Base-by-base conservation (phyloP, 2,113 vertebrate genomes). In the Sinosuthora webbiana region DNA sequence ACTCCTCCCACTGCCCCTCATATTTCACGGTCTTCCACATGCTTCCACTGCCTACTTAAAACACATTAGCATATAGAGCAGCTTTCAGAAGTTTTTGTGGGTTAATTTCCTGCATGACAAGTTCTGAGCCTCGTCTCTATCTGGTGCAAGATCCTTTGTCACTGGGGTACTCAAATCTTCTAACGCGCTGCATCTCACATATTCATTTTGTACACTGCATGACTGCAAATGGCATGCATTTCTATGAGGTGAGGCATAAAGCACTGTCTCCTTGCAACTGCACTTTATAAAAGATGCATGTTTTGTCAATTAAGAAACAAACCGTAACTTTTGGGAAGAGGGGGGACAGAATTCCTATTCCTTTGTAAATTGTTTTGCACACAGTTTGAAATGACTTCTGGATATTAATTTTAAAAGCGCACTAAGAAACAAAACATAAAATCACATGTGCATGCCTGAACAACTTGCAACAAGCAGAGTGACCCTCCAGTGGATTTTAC, bases 51-150 rank as follows among this genome's bases (percentile, higher is more conserved):
- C n/a, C 7, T 42, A 80, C 70, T 83, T 89, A 50, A 73, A 94
- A 53, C 39, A 13, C 44, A 83, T 87, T 90, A 94, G 75, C 93
- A 93, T 93, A 88, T 39, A 91, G 44, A 96, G 68, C 70, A 95
- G 63, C 56, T 90, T 52, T 42, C 55, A 87, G 84, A 86, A 33
- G 33, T 55, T 80, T 85, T 63, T 0, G 0, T 56, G 56, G 64
- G 83, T 91, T 95, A 74, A 95, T 92, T 95, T 95, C 73, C 79
- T 93, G 82, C 93, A 88, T 90, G 91, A 80, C 35, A 56, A 67
- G 82, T 92, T 93, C 69, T 39, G 24, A 60, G 22, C 33, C 64
- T 93, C 33, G 1, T 93, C 94, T 89, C 79, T 81, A 4, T 44
- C 62, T 83, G 44, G 56, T 49, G 64, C 64, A 80, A 73, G 45